A percentile compares a stretch with the other conserved stretches of the same genome.
Conservation (phyloP, 1,140 invertebrate genomes). For the Hypsibius dujardini region DNA sequence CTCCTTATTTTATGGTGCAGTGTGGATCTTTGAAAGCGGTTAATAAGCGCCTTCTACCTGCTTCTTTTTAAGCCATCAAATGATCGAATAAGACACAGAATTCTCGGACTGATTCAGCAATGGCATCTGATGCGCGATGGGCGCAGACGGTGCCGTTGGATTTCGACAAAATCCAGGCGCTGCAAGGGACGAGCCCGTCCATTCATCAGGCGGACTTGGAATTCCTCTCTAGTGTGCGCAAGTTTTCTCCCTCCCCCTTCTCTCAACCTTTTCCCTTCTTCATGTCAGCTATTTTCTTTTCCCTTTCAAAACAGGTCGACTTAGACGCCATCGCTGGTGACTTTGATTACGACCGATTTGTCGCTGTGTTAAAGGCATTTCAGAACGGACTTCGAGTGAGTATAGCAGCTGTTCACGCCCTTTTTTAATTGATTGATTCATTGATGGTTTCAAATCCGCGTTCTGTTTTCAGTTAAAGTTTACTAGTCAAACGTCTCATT, state of each 20-base stretch:
- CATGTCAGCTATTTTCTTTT: no score
- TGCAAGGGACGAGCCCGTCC: not conserved
- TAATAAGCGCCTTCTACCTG: no score
- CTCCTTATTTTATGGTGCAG: no score
- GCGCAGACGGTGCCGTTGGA: not conserved
- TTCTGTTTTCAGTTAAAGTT: not conserved
- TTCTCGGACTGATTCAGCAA: no score
- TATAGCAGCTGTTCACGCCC: not conserved
- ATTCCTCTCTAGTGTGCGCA: not conserved
- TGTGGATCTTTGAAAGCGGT: no score
- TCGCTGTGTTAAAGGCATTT: not conserved
- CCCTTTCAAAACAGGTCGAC: no score
- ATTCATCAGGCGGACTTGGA: constrained; percentile 1
- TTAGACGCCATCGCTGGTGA: no score
- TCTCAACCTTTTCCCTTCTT: not conserved
- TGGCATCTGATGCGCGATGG: no score
- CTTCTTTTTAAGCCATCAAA: no score
- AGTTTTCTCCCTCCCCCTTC: not conserved
- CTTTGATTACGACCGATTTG: no score
- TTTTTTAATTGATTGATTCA: not conserved
- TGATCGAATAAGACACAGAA: no score
- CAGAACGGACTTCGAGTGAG: constrained; percentile 1
- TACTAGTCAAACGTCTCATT: not conserved
- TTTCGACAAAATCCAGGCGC: not conserved
- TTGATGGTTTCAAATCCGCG: not conserved